Base-by-base conservation (phyloP, 2,888 invertebrate genomes). In the Machimus atricapillus region DNA sequence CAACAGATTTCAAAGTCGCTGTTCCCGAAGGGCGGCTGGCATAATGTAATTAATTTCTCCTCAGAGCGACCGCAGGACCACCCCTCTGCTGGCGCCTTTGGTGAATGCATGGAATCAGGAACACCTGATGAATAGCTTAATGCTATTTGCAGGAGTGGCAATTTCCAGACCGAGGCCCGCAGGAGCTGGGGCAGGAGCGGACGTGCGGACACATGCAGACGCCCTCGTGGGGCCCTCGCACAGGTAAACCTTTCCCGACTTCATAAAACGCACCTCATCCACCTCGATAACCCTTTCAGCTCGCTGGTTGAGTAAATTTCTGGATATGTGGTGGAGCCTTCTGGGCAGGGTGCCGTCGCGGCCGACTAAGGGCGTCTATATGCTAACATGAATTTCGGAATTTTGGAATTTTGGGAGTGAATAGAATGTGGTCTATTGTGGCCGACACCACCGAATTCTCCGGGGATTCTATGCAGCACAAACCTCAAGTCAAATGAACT, bases 391-490 rank as follows among this genome's bases (percentile, higher is more conserved):
- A 40, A 85, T 83, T 66, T 73, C 12, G 40, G 58, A 58, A 58
- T 82, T 58, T 73, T 40, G 43, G 23, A 66, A 66, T 27, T 66
- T 66, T 66, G 27, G 66, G 66, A 83, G 52, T 87, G 74, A 87
- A 87, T 85, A 83, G 87, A 85, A 85, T 85, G 78, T 34, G 87
- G 77, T 34, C 31, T 85, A 14, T 52, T 81, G 81, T 56, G 52
- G 81, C 37, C 56, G 56, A 52, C 56, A 37, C 31, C 56, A 37
- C 56, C 14, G 58, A 31, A 46, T 56, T 56, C 81, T 56, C 46
- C 40, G 23, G n/a, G 27, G 56, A 43, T 66, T 27, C n/a, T 34
- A 31, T 81, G 27, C 52, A 56, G 56, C 52, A 56, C 19, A 52
- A 81, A 78, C 76, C 34, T 76, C 66, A 66, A 66, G 66, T 66